A percentile compares a stretch with the other conserved stretches of the same genome.
Conservation (phyloP, 2,888 invertebrate genomes). For the Ichneumoninae sp. region DNA sequence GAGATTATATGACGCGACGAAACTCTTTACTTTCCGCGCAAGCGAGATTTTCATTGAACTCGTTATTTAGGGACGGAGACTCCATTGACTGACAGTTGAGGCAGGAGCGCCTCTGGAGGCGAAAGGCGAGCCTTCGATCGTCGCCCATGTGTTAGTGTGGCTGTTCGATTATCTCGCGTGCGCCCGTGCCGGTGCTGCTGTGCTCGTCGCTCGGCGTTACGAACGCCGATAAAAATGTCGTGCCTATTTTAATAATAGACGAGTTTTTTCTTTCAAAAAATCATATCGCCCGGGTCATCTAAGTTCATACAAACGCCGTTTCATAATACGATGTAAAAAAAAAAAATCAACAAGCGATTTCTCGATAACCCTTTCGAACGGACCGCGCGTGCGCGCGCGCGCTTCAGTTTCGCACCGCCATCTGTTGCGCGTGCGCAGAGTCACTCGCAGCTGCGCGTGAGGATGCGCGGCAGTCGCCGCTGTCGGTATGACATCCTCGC, state of each 20-base stretch:
- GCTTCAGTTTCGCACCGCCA: neutral
- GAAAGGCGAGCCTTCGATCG: conserved; percentile 11
- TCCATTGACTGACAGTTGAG: conserved; percentile 47
- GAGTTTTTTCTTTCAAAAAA: neutral
- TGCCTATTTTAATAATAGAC: neutral
- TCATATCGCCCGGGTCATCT: neutral
- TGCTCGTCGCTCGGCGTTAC: neutral
- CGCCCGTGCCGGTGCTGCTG: neutral
- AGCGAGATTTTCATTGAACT: conserved; percentile 22
- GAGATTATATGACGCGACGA: neutral
- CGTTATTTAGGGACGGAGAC: conserved; percentile 41
- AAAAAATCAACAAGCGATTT: neutral
- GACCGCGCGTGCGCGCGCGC: neutral
- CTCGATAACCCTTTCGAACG: neutral
- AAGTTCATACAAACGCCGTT: neutral
- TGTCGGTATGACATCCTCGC: neutral
- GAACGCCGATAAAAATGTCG: neutral
- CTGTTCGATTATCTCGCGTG: neutral
- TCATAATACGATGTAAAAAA: neutral
- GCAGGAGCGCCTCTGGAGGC: conserved; percentile 44
- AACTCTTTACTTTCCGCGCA: neutral
- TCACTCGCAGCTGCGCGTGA: neutral
- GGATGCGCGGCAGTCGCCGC: neutral
- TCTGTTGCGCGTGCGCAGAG: conserved; percentile 15
- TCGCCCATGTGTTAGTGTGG: neutral